Percentiles rank a stretch among this genome's conserved stretches.
These are phyloP conservation scores for Atherinosoma microstoma DNA, from an alignment of 2,797 vertebrate species.

Conservation along the genomic window DNA sequence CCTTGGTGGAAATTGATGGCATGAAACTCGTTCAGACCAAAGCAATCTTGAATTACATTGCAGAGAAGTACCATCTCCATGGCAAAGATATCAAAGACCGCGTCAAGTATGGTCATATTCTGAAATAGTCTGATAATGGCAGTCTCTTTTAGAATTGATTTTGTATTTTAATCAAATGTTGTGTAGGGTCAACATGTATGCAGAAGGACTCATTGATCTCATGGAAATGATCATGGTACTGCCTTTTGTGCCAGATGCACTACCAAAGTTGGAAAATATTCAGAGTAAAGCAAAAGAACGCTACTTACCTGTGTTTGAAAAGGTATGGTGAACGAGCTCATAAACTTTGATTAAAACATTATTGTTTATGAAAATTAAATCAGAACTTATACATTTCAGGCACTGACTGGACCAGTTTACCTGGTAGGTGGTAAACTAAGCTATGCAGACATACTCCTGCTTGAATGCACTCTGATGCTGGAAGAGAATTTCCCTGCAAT, in stretches of 20 bases:
- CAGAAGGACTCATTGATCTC: conserved; percentile 86
- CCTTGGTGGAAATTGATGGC: conserved; percentile 83
- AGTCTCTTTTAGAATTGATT: background rate
- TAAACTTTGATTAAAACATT: background rate
- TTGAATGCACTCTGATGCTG: conserved; percentile 86
- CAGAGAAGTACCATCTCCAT: conserved; percentile 82
- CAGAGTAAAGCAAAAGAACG: conserved; percentile 81
- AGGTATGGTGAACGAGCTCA: conserved; percentile 83
- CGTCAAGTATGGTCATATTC: conserved; percentile 74
- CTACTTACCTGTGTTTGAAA: conserved; percentile 89
- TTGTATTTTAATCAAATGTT: background rate
- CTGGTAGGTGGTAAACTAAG: conserved; percentile 89
- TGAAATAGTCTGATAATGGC: background rate
- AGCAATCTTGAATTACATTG: conserved; percentile 85
- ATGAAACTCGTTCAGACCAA: conserved; percentile 86
- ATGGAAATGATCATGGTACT: conserved; percentile 83
- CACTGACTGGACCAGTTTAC: conserved; percentile 77
- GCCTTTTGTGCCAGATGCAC: conserved; percentile 69
- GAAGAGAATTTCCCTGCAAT: conserved; percentile 86
- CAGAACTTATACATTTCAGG: conserved; percentile 68
- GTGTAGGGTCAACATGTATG: conserved; percentile 90
- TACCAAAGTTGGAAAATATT: conserved; percentile 78
- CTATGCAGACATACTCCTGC: conserved; percentile 88
- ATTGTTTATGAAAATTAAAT: background rate
- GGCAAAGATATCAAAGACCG: conserved; percentile 84